phyloP scores from a whole-genome alignment of 2,888 invertebrate species.

The Sicus ferrugineus region DNA sequence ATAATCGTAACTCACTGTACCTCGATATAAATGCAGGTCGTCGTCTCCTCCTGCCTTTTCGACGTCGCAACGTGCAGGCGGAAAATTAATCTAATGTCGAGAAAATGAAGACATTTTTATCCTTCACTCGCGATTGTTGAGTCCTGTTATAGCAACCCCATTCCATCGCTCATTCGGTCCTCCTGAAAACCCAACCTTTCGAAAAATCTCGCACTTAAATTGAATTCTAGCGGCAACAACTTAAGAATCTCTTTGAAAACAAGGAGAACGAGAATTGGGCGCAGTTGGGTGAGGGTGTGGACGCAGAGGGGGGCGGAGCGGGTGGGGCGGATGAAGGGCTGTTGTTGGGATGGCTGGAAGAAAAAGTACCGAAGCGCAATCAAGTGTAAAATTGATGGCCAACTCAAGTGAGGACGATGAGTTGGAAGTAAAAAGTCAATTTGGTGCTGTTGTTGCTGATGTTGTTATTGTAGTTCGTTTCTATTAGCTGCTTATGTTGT shows the following conservation, averaged over 20 bases:
- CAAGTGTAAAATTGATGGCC: conserved; percentile 41
- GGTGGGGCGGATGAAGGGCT: neutral
- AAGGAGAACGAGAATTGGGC: neutral
- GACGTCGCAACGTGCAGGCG: conserved; percentile 12
- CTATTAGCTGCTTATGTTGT: conserved; percentile 9
- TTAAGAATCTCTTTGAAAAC: neutral
- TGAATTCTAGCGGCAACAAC: conserved; percentile 2
- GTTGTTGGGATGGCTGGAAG: neutral
- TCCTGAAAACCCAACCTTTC: conserved; percentile 8
- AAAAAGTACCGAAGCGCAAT: conserved; percentile 19
- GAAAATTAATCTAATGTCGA: conserved; percentile 31
- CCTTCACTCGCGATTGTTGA: neutral
- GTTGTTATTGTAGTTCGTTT: conserved; percentile 12
- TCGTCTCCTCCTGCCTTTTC: too few species aligned
- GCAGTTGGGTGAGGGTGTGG: neutral
- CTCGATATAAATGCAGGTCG: too few species aligned
- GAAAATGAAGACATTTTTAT: conserved; percentile 29
- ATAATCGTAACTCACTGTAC: too few species aligned
- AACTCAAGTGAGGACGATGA: conserved; percentile 37
- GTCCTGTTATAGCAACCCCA: neutral
- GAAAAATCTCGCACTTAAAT: conserved; percentile 22
- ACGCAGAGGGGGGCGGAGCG: neutral
- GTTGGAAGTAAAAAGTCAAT: conserved; percentile 37
- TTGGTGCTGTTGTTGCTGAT: conserved; percentile 29
- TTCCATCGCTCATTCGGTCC: neutral